A percentile compares a stretch with the other conserved stretches of the same genome.
These are phyloP conservation scores for Ceratina australensis DNA, from an alignment of 1,140 invertebrate species.

Conservation along the genomic window DNA sequence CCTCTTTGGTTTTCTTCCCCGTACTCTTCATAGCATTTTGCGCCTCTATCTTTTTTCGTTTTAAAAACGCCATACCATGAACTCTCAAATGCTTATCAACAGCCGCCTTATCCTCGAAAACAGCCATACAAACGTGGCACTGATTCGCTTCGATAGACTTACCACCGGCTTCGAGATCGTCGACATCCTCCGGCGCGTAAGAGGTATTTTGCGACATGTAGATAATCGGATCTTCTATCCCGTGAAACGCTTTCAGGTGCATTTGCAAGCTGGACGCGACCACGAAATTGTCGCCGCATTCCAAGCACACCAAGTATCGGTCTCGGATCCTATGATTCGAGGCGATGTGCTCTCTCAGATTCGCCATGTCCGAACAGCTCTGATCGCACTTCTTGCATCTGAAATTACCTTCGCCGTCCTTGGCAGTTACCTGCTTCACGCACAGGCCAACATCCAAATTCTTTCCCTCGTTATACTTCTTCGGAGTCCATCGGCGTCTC, in stretches of 20 bases:
- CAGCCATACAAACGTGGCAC: slow-evolving; percentile 83
- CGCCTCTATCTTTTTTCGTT: slow-evolving; percentile 72
- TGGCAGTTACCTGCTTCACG: slow-evolving; percentile 66
- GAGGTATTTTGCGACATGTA: slow-evolving; percentile 82
- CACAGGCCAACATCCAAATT: slow-evolving; percentile 62
- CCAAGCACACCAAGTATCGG: slow-evolving; percentile 83
- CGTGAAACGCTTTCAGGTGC: slow-evolving; percentile 83
- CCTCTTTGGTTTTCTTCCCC: slow-evolving; percentile 49
- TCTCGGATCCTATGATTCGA: slow-evolving; percentile 80
- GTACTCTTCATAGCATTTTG: slow-evolving; percentile 67
- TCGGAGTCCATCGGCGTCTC: slow-evolving; percentile 65
- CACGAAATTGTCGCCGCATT: slow-evolving; percentile 85
- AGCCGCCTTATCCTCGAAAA: slow-evolving; percentile 79
- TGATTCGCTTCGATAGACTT: slow-evolving; percentile 82
- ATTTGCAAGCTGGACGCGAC: slow-evolving; percentile 83
- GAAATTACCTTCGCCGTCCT: slow-evolving; percentile 75
- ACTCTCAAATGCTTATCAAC: slow-evolving; percentile 83
- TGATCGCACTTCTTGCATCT: slow-evolving; percentile 80
- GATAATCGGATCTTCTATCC: slow-evolving; percentile 79
- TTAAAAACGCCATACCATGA: slow-evolving; percentile 85
- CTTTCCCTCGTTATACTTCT: slow-evolving; percentile 61
- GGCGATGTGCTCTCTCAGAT: slow-evolving; percentile 80
- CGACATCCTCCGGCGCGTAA: slow-evolving; percentile 78
- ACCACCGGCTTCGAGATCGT: slow-evolving; percentile 69
- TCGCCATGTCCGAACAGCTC: slow-evolving; percentile 70